Evolutionary conservation across 1,140 invertebrate species (phyloP).

Genomic region (Drosophila watanabei): DNA sequence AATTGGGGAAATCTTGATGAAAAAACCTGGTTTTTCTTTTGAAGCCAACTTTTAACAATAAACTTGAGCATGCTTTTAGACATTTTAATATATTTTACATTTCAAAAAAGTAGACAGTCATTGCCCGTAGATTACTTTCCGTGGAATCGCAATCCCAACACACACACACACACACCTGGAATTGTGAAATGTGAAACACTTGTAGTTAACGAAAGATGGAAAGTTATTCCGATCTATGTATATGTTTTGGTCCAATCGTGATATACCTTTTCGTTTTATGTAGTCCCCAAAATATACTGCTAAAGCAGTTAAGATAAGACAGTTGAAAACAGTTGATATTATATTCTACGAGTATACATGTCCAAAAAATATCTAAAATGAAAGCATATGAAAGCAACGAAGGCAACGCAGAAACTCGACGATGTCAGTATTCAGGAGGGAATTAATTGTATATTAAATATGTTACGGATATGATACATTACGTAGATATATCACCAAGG

Average conservation of each 20-base stretch:
- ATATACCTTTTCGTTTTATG: conserved; percentile 69
- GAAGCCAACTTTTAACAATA: not conserved
- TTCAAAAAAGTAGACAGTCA: not conserved
- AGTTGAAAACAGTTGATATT: conserved; percentile 79
- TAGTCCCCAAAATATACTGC: conserved; percentile 49
- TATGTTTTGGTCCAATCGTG: conserved; percentile 74
- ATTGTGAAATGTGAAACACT: conserved; percentile 53
- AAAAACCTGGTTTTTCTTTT: conserved; percentile 10
- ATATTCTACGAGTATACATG: conserved; percentile 31
- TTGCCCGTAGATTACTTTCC: conserved; percentile 2
- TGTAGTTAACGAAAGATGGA: conserved; percentile 69
- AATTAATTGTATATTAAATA: conserved; percentile 64
- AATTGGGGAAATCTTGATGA: not conserved
- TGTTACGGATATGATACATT: conserved; percentile 48
- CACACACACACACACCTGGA: conserved; percentile 41
- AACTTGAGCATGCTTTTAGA: not conserved
- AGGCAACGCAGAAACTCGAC: conserved; percentile 64
- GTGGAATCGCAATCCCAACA: conserved; percentile 17
- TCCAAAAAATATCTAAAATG: conserved; percentile 27
- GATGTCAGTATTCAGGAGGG: conserved; percentile 77
- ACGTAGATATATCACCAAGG: conserved; percentile 35
- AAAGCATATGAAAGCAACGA: conserved; percentile 30
- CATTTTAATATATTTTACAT: not conserved
- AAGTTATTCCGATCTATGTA: conserved; percentile 73
- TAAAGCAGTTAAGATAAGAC: conserved; percentile 66